Evolutionary conservation across 2,888 invertebrate species (phyloP).

Genomic region (Himalopsyche tibetana): DNA sequence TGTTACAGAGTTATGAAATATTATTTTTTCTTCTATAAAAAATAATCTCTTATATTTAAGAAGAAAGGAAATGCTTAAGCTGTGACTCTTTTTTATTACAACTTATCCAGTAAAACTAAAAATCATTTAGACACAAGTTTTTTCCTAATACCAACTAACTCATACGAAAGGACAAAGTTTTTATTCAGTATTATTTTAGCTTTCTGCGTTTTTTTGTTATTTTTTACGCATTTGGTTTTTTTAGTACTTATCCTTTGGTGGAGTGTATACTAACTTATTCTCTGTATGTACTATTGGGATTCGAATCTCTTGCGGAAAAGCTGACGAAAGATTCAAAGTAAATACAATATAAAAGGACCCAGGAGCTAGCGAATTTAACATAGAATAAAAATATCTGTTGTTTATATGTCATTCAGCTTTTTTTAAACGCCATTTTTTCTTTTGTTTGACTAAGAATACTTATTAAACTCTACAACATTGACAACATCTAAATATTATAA

Average conservation of each 20-base stretch:
- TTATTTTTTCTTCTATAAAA: too few relatives aligned
- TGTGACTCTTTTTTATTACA: too few relatives aligned
- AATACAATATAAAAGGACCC: slow-evolving; percentile 25
- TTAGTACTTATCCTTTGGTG: neutral
- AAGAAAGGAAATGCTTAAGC: too few relatives aligned
- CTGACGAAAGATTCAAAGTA: slow-evolving; percentile 42
- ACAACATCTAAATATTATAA: too few relatives aligned
- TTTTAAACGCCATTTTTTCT: neutral
- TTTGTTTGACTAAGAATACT: too few relatives aligned
- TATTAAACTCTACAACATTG: too few relatives aligned
- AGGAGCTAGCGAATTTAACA: neutral
- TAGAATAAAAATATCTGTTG: neutral
- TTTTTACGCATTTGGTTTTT: slow-evolving; percentile 12
- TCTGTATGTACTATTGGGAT: slow-evolving; percentile 4
- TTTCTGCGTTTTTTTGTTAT: slow-evolving; percentile 5
- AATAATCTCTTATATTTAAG: too few relatives aligned
- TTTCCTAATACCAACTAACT: neutral
- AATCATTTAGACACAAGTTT: slow-evolving; percentile 5
- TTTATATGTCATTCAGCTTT: neutral
- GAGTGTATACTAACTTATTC: slow-evolving; percentile 37
- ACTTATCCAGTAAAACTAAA: neutral
- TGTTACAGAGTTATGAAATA: too few relatives aligned
- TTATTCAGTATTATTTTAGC: slow-evolving; percentile 41
- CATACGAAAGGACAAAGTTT: neutral
- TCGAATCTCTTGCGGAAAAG: neutral